Base-by-base conservation (phyloP, 2,797 vertebrate species). In the Coreius guichenoti region DNA sequence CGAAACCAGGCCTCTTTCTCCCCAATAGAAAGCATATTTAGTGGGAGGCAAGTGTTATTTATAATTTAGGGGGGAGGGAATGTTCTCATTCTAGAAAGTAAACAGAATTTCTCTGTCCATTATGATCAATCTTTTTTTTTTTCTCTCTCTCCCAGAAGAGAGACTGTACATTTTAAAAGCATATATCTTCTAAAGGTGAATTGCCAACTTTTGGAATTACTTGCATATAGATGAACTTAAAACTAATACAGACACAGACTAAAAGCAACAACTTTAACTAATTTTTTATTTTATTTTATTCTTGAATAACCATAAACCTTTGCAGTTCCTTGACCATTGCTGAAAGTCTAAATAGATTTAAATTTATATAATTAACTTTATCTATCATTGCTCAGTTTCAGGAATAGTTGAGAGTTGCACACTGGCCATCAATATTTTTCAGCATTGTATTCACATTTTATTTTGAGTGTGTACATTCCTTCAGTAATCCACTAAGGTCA, bases 391-490 rank as follows among this genome's bases (percentile, higher is more conserved):
- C 26, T 65, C 21, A 65, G 36, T 39, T 65, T 79, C 26, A 65
- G 4, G 58, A 79, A 23, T 65, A 19, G 26, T 31, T 8, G 5
- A 31, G 36, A 43, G 58, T 31, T 65, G 36, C 17, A 79, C 36
- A 11, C 17, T n/a, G 47, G 17, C 58, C 3, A 43, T 61, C 17
- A 21, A 11, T 61, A 19, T 47, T 82, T 63, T 36, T 12, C 33
- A 79, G 39, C 14, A 26, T 16, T 49, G 43, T 29, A 16, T 77
- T 80, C n/a, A 12, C 19, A 43, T 68, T 39, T 68, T 47, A 49
- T 58, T 78, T 76, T 65, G 58, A 84, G n/a, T 47, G 51, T 85
- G 33, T 84, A 86, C 86, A 86, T 82, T 87, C 33, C n/a, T 79
- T 80, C 2, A 88, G 81, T 79, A 29, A 68, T 87, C 39, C 51